Base-by-base conservation (phyloP, 1,140 invertebrate species). In the Drosophila sproati region DNA sequence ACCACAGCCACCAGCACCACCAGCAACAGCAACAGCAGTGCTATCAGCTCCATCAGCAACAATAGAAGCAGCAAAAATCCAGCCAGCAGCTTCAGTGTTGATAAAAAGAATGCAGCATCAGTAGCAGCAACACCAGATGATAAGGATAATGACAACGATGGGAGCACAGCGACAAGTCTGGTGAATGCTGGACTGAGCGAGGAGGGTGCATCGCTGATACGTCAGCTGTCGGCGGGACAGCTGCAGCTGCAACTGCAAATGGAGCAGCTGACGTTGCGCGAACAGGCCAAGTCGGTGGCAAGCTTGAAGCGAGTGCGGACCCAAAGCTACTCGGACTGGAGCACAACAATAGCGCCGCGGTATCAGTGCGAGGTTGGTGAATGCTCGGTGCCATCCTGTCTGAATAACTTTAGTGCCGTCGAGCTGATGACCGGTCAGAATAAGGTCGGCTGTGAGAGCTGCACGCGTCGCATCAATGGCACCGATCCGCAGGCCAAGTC, bases 391-490 rank as follows among this genome's bases (percentile, higher is more conserved):
- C 95, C 96, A 82, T 98, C 97, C 0, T 98, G 97, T 91, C 94
- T 99, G 4, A 96, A 96, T 82, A 97, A 98, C 93, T 99, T 99
- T 92, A 99, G 98, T 0, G 95, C 95, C 1, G 94, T 96, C 20
- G 98, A 99, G 92, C 92, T 98, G 3, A 95, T 99, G 93, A 96
- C 95, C 2, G 98, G 97, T 7, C 96, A 95, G 82, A 99, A 99
- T 93, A 98, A 98, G 93, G 98, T 99, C 76, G 95, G 96, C 35
- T 99, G 98, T 93, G 96, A 98, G 77, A 95, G 95, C 48, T 99
- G 98, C 92, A 98, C 97, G 4, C 95, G 95, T 73, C 92, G 94
- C n/a, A 92, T 94, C 52, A 95, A 95, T 73, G 94, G 94, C 7
- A 92, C 85, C 77, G 94, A 94, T 35, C 93, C 93, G 59, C 93